Percentiles rank a stretch among this genome's conserved stretches.
Conservation (phyloP, 2,797 vertebrate genomes). For the Melanogrammus aeglefinus region DNA sequence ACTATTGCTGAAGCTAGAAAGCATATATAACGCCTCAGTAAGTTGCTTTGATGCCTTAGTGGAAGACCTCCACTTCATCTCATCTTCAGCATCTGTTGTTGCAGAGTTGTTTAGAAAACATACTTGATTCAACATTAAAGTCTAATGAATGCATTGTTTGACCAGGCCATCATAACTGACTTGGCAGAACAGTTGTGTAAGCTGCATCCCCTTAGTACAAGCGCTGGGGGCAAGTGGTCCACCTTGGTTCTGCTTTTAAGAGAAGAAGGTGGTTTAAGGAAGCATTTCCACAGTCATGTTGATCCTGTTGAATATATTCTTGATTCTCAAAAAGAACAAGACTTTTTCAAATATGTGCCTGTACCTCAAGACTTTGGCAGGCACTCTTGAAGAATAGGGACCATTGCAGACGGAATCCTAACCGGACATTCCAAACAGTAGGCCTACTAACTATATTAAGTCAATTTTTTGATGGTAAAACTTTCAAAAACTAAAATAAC, state of each 20-base stretch:
- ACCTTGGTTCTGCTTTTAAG: conserved; percentile 33
- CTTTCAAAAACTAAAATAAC: conserved; percentile 36
- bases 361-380: conserved; percentile 38
- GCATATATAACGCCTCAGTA: conserved; percentile 39
- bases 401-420: conserved; percentile 20
- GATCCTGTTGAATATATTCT: conserved; percentile 44
- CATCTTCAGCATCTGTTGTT: conserved; percentile 36
- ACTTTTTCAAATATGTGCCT: conserved; percentile 42
- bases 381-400: conserved; percentile 31
- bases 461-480: conserved; percentile 39
- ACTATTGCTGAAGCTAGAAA: conserved; percentile 39
- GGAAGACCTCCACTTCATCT: conserved; percentile 51
- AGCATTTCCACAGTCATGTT: conserved; percentile 40
- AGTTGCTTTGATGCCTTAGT: conserved; percentile 47
- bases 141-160: conserved; percentile 41
- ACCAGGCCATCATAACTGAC: conserved; percentile 29
- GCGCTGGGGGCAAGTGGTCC: conserved; percentile 40
- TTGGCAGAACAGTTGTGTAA: conserved; percentile 44
- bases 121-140: conserved; percentile 39
- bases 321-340: conserved; percentile 30
- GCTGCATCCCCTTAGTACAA: conserved; percentile 43
- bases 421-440: conserved; percentile 18
- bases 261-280: conserved; percentile 42
- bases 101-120: conserved; percentile 39
- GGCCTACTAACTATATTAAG: conserved; percentile 30